phyloP scores from a whole-genome alignment of 2,888 invertebrate species.

The Choreutis nemorana region DNA sequence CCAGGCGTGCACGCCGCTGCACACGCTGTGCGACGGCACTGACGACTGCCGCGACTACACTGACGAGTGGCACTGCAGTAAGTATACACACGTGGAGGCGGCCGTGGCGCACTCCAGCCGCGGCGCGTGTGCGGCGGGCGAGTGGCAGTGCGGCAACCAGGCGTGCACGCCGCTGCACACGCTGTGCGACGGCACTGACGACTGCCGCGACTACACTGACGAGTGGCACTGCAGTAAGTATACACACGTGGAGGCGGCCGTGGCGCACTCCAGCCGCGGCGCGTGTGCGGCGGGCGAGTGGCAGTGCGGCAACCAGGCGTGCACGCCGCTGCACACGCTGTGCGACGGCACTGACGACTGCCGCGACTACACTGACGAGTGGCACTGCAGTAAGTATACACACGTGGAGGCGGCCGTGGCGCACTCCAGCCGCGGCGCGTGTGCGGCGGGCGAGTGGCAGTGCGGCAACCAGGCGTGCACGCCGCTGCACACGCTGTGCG shows the following conservation, averaged over 20 bases:
- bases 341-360: constrained; percentile 82
- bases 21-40: constrained; percentile 74
- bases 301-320: constrained; percentile 76
- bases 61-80: constrained; percentile 70
- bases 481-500: constrained; percentile 70
- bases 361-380: constrained; percentile 72
- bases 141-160: constrained; percentile 75
- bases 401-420: constrained; percentile 57
- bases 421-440: constrained; percentile 20
- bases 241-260: constrained; percentile 56
- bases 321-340: constrained; percentile 70
- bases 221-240: constrained; percentile 69
- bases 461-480: constrained; percentile 81
- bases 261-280: constrained; percentile 19
- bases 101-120: constrained; percentile 25
- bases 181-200: constrained; percentile 77
- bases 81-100: constrained; percentile 58
- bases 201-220: constrained; percentile 76
- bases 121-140: constrained; percentile 37
- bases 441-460: constrained; percentile 64
- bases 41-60: constrained; percentile 78
- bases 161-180: constrained; percentile 73
- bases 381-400: constrained; percentile 64
- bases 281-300: constrained; percentile 59
- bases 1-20: constrained; percentile 74